Conservation (phyloP, 2,888 invertebrate genomes). For the Philopedon plagiatum region DNA sequence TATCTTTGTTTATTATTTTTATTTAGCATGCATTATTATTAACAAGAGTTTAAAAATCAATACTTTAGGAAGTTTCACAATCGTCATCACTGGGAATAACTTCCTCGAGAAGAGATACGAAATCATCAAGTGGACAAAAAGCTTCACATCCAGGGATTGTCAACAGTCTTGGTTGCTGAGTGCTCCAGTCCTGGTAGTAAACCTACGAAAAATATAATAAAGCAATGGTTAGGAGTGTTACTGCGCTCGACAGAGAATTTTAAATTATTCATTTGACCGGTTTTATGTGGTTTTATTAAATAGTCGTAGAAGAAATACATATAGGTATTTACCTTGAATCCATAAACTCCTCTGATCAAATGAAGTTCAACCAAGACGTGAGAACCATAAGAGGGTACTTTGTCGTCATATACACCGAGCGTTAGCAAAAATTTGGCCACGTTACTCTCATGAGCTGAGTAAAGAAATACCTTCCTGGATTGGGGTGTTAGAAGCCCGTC, state of each 20-base stretch:
- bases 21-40: no score
- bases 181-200: constrained; percentile 53
- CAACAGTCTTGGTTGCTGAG: constrained; percentile 30
- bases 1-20: no score
- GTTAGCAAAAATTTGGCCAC: constrained; percentile 45
- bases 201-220: constrained; percentile 43
- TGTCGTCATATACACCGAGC: constrained; percentile 46
- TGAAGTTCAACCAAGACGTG: constrained; percentile 52
- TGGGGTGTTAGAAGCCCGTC: constrained; percentile 30
- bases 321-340: constrained; percentile 48
- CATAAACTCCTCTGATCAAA: constrained; percentile 47
- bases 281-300: no score
- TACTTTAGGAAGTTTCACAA: constrained; percentile 22
- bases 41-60: no score
- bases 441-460: constrained; percentile 53
- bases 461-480: constrained; percentile 51
- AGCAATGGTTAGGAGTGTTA: no score
- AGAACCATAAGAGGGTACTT: constrained; percentile 49
- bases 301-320: no score
- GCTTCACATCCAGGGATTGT: constrained; percentile 34
- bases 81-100: constrained; percentile 23
- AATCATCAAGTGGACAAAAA: constrained; percentile 36
- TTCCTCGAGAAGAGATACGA: constrained; percentile 20
- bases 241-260: no score
- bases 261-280: no score